These are phyloP conservation scores for Drosophila atroscutellata DNA, from an alignment of 2,888 invertebrate genomes.

Conservation along the genomic window DNA sequence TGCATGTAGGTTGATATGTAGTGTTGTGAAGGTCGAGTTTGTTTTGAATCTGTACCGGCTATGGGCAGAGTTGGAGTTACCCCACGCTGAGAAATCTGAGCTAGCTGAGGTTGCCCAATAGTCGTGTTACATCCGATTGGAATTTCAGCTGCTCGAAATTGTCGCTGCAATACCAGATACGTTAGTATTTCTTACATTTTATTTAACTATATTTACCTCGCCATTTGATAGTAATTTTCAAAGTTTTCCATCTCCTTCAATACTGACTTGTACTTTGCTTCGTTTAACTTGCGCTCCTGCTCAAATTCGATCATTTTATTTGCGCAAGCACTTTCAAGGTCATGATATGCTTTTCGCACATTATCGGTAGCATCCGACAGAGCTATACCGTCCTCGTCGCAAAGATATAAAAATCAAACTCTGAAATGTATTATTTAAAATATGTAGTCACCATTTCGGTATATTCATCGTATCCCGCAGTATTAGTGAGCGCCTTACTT, in stretches of 20 bases:
- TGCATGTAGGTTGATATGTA: too few relatives aligned
- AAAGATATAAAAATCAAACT: background rate
- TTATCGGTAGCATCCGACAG: background rate
- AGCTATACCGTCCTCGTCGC: background rate
- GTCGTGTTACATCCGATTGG: too few relatives aligned
- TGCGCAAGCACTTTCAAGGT: background rate
- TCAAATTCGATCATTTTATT: background rate
- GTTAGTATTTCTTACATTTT: background rate
- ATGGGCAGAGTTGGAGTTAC: too few relatives aligned
- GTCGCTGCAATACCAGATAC: slow-evolving; percentile 18
- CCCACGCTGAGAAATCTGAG: too few relatives aligned
- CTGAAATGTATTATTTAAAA: background rate
- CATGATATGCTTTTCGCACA: background rate
- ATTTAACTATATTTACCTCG: slow-evolving; percentile 11
- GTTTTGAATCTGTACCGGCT: too few relatives aligned
- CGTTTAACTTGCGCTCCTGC: background rate
- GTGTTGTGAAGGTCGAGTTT: too few relatives aligned
- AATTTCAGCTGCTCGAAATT: background rate
- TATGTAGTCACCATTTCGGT: slow-evolving; percentile 28
- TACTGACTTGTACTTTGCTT: background rate
- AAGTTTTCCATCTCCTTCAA: slow-evolving; percentile 8
- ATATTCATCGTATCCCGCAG: slow-evolving; percentile 23
- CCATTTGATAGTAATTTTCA: slow-evolving; percentile 17
- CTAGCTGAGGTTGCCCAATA: too few relatives aligned
- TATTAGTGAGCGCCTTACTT: background rate